Conservation (phyloP, 2,797 vertebrate genomes). For the Yasuhikotakia modesta region DNA sequence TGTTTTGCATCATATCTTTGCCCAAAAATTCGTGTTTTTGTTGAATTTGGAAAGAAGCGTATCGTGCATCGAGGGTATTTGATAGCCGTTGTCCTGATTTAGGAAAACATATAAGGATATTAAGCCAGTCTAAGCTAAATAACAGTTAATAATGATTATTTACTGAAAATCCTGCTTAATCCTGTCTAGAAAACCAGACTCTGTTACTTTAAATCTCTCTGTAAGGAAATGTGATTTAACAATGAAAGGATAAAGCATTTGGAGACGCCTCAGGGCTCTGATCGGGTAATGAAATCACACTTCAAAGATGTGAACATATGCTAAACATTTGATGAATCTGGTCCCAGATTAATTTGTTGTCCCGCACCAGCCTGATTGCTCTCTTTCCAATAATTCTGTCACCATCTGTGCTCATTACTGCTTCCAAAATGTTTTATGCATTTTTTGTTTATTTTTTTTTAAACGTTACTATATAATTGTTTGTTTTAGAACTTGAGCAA, state of each 20-base stretch:
- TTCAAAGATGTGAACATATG: constrained; percentile 3
- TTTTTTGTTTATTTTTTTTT: not conserved
- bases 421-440: not conserved
- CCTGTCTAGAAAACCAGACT: not conserved
- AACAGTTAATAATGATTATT: not conserved
- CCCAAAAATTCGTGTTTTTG: not conserved
- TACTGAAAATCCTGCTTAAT: not conserved
- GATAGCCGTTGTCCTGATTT: not conserved
- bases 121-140: not conserved
- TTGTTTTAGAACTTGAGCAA: not conserved
- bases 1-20: too few relatives aligned
- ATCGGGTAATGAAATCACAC: not conserved
- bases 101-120: not conserved
- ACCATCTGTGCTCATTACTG: not conserved
- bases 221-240: not conserved
- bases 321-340: constrained; percentile 8
- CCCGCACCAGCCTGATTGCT: not conserved
- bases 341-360: not conserved
- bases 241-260: not conserved
- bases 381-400: not conserved
- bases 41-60: not conserved
- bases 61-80: not conserved
- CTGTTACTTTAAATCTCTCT: not conserved
- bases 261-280: not conserved
- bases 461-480: not conserved